These are phyloP conservation scores for Sebastes cheni DNA, from an alignment of 2,797 vertebrate genomes.

Conservation along the genomic window DNA sequence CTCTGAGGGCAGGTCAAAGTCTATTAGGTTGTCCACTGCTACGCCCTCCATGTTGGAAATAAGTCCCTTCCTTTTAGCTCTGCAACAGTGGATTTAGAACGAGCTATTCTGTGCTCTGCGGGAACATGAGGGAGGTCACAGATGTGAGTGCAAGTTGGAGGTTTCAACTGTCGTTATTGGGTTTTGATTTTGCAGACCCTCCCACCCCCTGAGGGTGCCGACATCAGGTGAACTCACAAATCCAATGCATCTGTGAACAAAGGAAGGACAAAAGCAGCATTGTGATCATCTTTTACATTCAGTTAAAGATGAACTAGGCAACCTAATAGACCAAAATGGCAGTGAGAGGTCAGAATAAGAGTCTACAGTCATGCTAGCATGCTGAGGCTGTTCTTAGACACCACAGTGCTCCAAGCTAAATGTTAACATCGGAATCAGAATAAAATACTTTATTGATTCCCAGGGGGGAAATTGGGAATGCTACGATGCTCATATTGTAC, in stretches of 20 bases:
- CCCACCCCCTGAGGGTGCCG: conserved; percentile 21
- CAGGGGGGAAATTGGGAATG: no score
- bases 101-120: conserved; percentile 20
- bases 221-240: conserved; percentile 23
- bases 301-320: not conserved
- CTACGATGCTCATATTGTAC: no score
- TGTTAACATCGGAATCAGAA: no score
- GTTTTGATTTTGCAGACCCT: conserved; percentile 4
- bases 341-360: no score
- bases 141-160: not conserved
- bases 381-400: no score
- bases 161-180: not conserved
- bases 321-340: no score
- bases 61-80: not conserved
- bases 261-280: not conserved
- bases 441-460: no score
- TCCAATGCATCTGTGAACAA: conserved; percentile 54
- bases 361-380: no score
- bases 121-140: conserved; percentile 15
- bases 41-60: conserved; percentile 85
- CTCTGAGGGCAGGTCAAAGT: conserved; percentile 82
- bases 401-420: no score
- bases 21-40: conserved; percentile 88
- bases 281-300: not conserved
- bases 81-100: not conserved